Evolutionary conservation across 2,888 invertebrate species (phyloP), one percentile per base, ranked within the genome.

Genomic region (Cryptocephalus moraei): DNA sequence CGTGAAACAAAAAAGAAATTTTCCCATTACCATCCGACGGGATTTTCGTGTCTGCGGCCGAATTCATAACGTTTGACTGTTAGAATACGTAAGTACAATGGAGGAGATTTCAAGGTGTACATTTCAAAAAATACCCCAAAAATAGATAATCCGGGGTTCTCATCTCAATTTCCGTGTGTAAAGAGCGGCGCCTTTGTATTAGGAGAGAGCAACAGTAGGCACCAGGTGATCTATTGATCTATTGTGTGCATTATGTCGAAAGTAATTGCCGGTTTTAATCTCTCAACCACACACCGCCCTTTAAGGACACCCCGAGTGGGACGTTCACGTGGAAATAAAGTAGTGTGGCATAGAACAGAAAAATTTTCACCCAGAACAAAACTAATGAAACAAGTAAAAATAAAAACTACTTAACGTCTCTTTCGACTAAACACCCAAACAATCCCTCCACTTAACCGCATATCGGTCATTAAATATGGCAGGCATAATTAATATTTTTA

Each of bases 221-320:
- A 46, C 46, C 55, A 45, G 53, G 56, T 54, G 54, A 49, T 53
- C 58, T 48, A 52, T 58, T 58, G 55, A 22, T 22, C 22, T 22
- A 22, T 22, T 22, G 22, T 56, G 46, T 33, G 40, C 43, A 55
- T 59, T 59, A 56, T 58, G 56, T 54, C 44, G 47, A 51, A 55
- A 52, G 58, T 57, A 58, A 58, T 59, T 59, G 58, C 55, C 53
- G 52, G 54, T 47, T 49, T 49, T 48, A 45, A 45, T 56, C 49
- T 54, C 22, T 53, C 52, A 53, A 54, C 55, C 53, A 51, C 56
- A 55, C 49, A 52, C 52, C 52, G 49, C 51, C 56, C 51, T 46
- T 52, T 22, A 4, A 22, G 6, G 22, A 22, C 22, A 22, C 22
- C 22, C 22, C 22, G 22, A 22, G 42, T 39, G 12, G 39, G 39